These are phyloP conservation scores for Tanytarsus gracilentus DNA, from an alignment of 2,888 invertebrate genomes.

Conservation along the genomic window DNA sequence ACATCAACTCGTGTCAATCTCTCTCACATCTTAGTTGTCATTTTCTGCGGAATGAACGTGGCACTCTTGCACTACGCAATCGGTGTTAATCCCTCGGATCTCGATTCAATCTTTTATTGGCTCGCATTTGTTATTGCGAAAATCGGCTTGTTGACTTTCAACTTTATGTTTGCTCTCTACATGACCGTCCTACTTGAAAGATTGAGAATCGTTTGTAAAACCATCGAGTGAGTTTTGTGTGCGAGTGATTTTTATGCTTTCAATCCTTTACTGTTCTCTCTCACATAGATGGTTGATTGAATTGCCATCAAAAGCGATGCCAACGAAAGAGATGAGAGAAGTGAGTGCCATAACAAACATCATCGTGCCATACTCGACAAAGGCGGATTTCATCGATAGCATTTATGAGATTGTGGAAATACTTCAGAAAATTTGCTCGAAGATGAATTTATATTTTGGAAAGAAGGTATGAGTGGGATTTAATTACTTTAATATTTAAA, in stretches of 20 bases:
- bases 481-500: background rate
- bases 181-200: constrained; percentile 5
- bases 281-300: background rate
- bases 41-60: background rate
- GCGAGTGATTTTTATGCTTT: background rate
- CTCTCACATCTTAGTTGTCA: background rate
- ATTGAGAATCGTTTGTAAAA: background rate
- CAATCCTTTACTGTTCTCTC: background rate
- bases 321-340: background rate
- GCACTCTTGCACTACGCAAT: background rate
- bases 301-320: background rate
- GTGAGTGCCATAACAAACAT: background rate
- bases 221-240: background rate
- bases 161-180: constrained; percentile 12
- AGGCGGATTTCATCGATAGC: background rate
- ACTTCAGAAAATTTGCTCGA: background rate
- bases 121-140: background rate
- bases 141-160: constrained; percentile 3
- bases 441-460: constrained; percentile 12
- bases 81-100: background rate
- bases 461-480: background rate
- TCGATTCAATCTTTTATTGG: background rate
- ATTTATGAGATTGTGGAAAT: constrained; percentile 8
- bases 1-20: background rate
- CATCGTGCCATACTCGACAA: background rate